Evolutionary conservation across 2,888 invertebrate species (phyloP), one percentile per base, ranked within the genome.

Genomic region (Amphipyra tragopoginis): DNA sequence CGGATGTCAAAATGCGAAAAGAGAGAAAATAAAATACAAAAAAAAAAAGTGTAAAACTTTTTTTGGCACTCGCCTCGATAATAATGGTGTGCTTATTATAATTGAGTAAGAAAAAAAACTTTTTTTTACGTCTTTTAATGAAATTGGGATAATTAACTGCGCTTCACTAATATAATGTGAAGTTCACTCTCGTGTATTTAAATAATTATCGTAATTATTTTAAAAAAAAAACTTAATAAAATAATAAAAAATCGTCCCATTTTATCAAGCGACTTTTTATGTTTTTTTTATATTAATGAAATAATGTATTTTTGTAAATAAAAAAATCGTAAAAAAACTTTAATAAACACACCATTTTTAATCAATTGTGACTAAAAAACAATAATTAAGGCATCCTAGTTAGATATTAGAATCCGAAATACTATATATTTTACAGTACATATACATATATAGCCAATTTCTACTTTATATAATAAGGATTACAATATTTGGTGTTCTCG

Each of bases 1-100:
- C 87, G 83, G 86, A 86, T 81, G 81, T 83, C 72, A 74, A 73
- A 81, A 83, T 72, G 76, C 67, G 67, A 77, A 81, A 80, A 77
- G 42, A 68, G 44, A 42, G 49, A 60, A 67, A 73, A 72, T 60
- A 60, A 70, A 74, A 62, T 49, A 36, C 72, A 4, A 29, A 29
- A 29, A 29, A 2, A 72, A 51, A 44, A 42, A 49, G 40, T 40
- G 33, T 47, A 77, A 78, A 72, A 65, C 11, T 42, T 67, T 70
- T 75, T 86, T 86, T 86, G 86, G 86, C 86, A 85, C 86, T 77
- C 73, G 66, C 62, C 74, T 72, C 75, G 54, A 68, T 62, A 59
- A 65, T 50, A 59, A 55, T 69, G 63, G 68, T 77, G 75, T 51
- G 50, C 60, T 15, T 64, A 68, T 53, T 29, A 29, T 29, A 2